Conservation (phyloP, 2,797 vertebrate species). For the Enteromius fasciolatus region DNA sequence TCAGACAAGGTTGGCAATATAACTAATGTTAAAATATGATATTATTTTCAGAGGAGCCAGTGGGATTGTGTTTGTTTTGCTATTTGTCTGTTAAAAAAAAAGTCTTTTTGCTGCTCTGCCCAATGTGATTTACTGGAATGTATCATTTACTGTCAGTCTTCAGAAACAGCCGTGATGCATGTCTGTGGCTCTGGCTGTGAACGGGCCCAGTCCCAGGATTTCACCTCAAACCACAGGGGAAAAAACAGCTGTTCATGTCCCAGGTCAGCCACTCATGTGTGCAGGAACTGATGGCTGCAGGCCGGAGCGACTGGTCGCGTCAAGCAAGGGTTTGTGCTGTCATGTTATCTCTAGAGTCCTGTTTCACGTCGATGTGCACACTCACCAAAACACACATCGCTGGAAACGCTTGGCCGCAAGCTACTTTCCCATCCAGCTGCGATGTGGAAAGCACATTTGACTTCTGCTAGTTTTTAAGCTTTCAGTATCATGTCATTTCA, state of each 20-base stretch:
- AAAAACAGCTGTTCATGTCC: slow-evolving; percentile 34
- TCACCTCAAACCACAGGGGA: slow-evolving; percentile 54
- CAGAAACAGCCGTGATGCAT: slow-evolving; percentile 49
- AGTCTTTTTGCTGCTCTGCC: slow-evolving; percentile 27
- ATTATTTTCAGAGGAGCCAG: background rate
- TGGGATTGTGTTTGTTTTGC: background rate
- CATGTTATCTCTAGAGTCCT: slow-evolving; percentile 64
- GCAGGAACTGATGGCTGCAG: slow-evolving; percentile 41
- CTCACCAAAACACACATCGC: slow-evolving; percentile 40
- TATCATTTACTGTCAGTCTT: slow-evolving; percentile 53
- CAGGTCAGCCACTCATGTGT: slow-evolving; percentile 3
- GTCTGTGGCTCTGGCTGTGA: slow-evolving; percentile 51
- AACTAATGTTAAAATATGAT: background rate
- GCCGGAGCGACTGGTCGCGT: slow-evolving; percentile 27
- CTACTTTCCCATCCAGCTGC: slow-evolving; percentile 41
- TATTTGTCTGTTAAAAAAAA: background rate
- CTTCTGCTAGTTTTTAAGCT: slow-evolving; percentile 69
- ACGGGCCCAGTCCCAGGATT: slow-evolving; percentile 33
- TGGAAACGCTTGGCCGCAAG: slow-evolving; percentile 28
- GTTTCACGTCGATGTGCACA: slow-evolving; percentile 62
- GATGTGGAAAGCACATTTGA: slow-evolving; percentile 68
- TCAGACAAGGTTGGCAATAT: background rate
- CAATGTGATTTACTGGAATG: slow-evolving; percentile 51
- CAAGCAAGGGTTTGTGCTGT: slow-evolving; percentile 52
- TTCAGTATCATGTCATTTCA: slow-evolving; percentile 68